Conservation (phyloP, 1,140 invertebrate species). For the Spodoptera frugiperda region DNA sequence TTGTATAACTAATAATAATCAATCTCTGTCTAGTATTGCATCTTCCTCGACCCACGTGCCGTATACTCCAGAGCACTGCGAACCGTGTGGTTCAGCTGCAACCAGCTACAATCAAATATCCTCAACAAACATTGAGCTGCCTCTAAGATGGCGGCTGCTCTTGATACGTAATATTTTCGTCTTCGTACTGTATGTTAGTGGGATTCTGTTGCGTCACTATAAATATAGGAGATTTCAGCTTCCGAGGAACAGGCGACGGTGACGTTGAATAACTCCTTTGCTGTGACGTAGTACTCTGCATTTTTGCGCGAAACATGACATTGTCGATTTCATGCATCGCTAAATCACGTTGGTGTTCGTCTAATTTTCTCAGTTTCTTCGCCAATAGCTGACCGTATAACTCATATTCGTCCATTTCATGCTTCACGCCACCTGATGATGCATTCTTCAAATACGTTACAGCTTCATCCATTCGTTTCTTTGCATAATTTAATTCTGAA, state of each 20-base stretch:
- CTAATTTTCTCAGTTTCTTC: constrained; percentile 77
- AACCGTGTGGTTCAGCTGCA: neutral
- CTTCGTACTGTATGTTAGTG: constrained; percentile 62
- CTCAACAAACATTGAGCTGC: neutral
- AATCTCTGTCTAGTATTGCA: neutral
- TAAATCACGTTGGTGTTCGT: constrained; percentile 75
- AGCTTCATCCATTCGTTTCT: constrained; percentile 45
- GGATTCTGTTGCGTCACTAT: constrained; percentile 65
- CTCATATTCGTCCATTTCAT: constrained; percentile 72
- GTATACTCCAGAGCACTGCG: neutral
- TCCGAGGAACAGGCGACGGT: constrained; percentile 62
- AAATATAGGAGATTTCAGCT: constrained; percentile 72
- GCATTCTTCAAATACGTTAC: constrained; percentile 37
- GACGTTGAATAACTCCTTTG: constrained; percentile 60
- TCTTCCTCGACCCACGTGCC: neutral
- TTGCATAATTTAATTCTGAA: constrained; percentile 39
- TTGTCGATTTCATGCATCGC: constrained; percentile 82
- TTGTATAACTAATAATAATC: no score
- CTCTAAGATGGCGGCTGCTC: constrained; percentile 60
- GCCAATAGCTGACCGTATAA: constrained; percentile 74
- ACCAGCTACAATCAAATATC: neutral
- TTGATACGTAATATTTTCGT: constrained; percentile 69
- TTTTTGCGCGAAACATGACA: constrained; percentile 79
- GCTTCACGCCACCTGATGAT: neutral
- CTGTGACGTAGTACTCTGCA: constrained; percentile 62